These are phyloP conservation scores for Drosophila leonis DNA, from an alignment of 2,888 invertebrate species.

Conservation along the genomic window DNA sequence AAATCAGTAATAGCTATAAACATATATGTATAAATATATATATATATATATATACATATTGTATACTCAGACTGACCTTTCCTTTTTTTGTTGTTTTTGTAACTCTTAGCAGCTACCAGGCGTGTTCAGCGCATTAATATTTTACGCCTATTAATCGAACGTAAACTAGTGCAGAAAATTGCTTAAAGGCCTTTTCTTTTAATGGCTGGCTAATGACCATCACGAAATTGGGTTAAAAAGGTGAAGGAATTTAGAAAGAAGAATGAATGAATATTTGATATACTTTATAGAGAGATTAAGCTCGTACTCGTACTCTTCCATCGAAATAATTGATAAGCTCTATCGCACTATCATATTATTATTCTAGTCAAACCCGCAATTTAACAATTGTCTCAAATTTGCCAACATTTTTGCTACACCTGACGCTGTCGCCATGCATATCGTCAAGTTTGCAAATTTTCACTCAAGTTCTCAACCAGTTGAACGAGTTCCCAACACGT, in stretches of 20 bases:
- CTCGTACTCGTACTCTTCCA: not conserved
- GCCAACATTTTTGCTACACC: constrained; percentile 35
- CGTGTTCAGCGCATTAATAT: constrained; percentile 74
- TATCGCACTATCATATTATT: not conserved
- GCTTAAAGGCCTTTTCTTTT: constrained; percentile 46
- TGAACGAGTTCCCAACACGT: constrained; percentile 39
- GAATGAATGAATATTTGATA: not conserved
- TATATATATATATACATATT: not conserved
- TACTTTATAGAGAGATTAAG: not conserved
- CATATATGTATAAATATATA: not conserved
- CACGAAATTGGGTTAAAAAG: constrained; percentile 12
- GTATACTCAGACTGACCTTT: constrained; percentile 35
- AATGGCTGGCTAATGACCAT: constrained; percentile 44
- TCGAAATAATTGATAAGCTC: not conserved
- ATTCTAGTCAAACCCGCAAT: constrained; percentile 14
- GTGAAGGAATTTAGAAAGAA: not conserved
- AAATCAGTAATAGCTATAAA: not conserved
- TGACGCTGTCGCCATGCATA: constrained; percentile 32
- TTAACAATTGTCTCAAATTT: constrained; percentile 45
- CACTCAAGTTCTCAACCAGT: constrained; percentile 33
- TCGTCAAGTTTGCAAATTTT: constrained; percentile 38
- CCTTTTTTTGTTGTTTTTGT: constrained; percentile 26
- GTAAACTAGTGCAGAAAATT: constrained; percentile 70
- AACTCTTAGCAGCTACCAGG: constrained; percentile 56
- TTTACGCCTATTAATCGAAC: constrained; percentile 74